Conservation (phyloP, 2,888 invertebrate species). For the Drosophila paramelanica region DNA sequence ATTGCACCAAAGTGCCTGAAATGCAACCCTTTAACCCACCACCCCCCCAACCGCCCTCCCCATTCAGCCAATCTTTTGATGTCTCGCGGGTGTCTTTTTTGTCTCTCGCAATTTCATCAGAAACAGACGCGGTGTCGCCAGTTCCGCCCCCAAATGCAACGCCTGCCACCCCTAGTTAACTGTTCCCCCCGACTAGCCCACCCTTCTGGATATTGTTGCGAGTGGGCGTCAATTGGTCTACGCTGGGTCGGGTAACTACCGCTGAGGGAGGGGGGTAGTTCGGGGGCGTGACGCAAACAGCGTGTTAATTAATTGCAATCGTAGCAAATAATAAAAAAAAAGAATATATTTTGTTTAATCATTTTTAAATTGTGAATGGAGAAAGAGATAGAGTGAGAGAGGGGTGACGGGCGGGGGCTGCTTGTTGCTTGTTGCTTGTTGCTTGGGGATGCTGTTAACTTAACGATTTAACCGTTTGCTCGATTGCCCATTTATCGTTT, state of each 20-base stretch:
- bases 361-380: slow-evolving; percentile 29
- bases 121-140: slow-evolving; percentile 77
- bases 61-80: neutral
- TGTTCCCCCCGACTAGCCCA: too few species aligned
- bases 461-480: neutral
- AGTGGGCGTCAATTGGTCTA: slow-evolving; percentile 15
- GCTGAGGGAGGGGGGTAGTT: neutral
- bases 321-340: slow-evolving; percentile 57
- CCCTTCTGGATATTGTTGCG: too few species aligned
- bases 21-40: neutral
- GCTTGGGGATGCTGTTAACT: neutral
- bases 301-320: slow-evolving; percentile 66
- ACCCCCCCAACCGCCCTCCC: neutral
- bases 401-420: too few species aligned
- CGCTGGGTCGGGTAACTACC: neutral
- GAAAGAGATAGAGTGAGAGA: neutral
- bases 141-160: slow-evolving; percentile 25
- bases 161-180: neutral
- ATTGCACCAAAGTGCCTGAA: slow-evolving; percentile 18
- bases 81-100: neutral
- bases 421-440: neutral
- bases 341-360: slow-evolving; percentile 34
- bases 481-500: too few species aligned
- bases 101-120: slow-evolving; percentile 61
- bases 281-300: slow-evolving; percentile 38